phyloP scores from a whole-genome alignment of 1,140 invertebrate species.

The Dinothrombium tinctorium region DNA sequence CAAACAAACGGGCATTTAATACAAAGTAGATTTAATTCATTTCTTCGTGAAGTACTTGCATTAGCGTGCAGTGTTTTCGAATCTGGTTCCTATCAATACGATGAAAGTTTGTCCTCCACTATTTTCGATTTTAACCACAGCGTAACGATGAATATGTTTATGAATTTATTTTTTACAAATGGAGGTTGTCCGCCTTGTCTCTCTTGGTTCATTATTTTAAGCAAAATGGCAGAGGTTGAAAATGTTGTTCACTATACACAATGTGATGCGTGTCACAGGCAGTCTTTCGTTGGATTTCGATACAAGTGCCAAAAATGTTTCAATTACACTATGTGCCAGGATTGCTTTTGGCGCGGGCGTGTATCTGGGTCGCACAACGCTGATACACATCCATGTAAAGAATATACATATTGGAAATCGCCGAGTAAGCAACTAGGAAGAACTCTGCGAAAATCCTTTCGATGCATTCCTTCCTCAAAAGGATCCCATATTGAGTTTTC shows the following conservation, averaged over 20 bases:
- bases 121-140: slow-evolving; percentile 40
- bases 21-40: no score
- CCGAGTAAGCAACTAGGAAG: slow-evolving; percentile 48
- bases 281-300: slow-evolving; percentile 76
- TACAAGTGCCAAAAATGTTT: slow-evolving; percentile 92
- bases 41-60: no score
- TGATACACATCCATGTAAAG: slow-evolving; percentile 90
- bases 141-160: slow-evolving; percentile 55
- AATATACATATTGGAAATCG: slow-evolving; percentile 63
- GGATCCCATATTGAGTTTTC: slow-evolving; percentile 50
- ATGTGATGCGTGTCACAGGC: slow-evolving; percentile 35
- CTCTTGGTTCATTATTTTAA: slow-evolving; percentile 69
- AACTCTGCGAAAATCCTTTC: slow-evolving; percentile 81
- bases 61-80: no score
- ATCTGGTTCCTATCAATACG: slow-evolving; percentile 76
- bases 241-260: slow-evolving; percentile 30
- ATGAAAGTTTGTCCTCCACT: slow-evolving; percentile 48
- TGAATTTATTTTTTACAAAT: slow-evolving; percentile 77
- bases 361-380: slow-evolving; percentile 35
- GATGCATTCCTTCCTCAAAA: slow-evolving; percentile 68
- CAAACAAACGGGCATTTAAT: no score
- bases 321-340: slow-evolving; percentile 91
- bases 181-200: slow-evolving; percentile 66
- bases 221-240: slow-evolving; percentile 74
- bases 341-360: slow-evolving; percentile 92